A percentile compares a stretch with the other conserved stretches of the same genome.
Evolutionary conservation across 2,113 vertebrate genomes (phyloP).

Genomic region (Meriones unguiculatus): DNA sequence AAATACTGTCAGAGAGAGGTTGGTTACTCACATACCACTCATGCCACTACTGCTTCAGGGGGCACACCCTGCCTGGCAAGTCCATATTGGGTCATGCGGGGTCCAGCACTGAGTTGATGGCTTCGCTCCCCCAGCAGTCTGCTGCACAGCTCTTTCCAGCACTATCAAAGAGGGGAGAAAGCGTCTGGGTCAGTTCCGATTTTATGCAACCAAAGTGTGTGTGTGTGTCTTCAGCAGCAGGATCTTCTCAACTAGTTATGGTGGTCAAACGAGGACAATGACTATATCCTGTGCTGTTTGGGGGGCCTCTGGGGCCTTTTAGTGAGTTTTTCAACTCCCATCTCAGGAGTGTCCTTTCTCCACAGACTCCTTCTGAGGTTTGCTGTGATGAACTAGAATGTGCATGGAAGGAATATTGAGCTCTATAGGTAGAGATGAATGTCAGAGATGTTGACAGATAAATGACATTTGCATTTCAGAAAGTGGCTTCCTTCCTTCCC

Average conservation of each 20-base stretch:
- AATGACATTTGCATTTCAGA: neutral
- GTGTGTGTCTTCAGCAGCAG: neutral
- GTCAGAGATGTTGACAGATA: neutral
- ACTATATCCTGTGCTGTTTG: neutral
- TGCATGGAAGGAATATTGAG: neutral
- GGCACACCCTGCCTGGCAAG: neutral
- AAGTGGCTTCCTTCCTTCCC: neutral
- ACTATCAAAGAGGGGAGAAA: neutral
- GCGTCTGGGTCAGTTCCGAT: neutral
- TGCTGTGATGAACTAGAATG: neutral
- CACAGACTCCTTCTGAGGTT: neutral
- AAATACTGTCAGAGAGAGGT: neutral
- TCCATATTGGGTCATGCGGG: no score
- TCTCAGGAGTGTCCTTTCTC: neutral
- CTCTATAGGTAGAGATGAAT: neutral
- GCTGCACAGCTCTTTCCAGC: neutral
- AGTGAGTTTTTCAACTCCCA: no score
- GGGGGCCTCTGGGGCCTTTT: neutral
- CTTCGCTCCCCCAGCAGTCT: neutral
- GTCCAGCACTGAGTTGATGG: neutral
- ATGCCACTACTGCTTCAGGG: neutral
- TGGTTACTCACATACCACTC: neutral
- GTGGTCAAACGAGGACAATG: neutral
- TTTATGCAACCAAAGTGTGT: no score
- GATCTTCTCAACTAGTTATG: no score